These are phyloP conservation scores for Cydia splendana DNA, from an alignment of 1,140 invertebrate species.

Conservation along the genomic window DNA sequence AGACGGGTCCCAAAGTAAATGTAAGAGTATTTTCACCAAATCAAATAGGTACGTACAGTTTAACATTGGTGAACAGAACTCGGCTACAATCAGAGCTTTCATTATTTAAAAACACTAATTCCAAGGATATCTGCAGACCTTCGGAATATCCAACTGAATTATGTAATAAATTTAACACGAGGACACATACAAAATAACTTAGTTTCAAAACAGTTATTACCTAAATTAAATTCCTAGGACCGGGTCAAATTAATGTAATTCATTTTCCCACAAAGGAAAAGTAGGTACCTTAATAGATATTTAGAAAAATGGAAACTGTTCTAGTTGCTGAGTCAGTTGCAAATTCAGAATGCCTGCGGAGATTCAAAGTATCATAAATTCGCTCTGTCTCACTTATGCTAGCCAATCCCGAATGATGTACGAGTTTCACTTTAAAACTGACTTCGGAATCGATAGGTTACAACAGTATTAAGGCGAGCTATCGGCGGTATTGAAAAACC, in stretches of 20 bases:
- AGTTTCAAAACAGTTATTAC: no score
- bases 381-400: not conserved
- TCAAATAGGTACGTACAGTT: conserved; percentile 14
- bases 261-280: no score
- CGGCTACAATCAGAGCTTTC: not conserved
- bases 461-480: not conserved
- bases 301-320: not conserved
- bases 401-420: not conserved
- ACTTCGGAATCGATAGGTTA: not conserved
- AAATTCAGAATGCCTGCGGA: not conserved
- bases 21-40: not conserved
- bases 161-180: no score
- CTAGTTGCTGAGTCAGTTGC: not conserved
- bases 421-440: not conserved
- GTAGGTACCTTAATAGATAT: not conserved
- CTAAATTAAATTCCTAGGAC: no score
- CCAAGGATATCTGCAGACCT: not conserved
- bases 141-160: not conserved
- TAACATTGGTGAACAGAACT: not conserved
- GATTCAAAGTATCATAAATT: conserved; percentile 5
- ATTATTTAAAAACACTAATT: not conserved
- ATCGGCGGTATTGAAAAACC: not conserved
- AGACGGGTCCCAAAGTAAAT: not conserved
- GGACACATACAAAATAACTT: no score
- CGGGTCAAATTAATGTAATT: no score